phyloP scores from a whole-genome alignment of 2,797 vertebrate genomes.

The Numenius phaeopus region DNA sequence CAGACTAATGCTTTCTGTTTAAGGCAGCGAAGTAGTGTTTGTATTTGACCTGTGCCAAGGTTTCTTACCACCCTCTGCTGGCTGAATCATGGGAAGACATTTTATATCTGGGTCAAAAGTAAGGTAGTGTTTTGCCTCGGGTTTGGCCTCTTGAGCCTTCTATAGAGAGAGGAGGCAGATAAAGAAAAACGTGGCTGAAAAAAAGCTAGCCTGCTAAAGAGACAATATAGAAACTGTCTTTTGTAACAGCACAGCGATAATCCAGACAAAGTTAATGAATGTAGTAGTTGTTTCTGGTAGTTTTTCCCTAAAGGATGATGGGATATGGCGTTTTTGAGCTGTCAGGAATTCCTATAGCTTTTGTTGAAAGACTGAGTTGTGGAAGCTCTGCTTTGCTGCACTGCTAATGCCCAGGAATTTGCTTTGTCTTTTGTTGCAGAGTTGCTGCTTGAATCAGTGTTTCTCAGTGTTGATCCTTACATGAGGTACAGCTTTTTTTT shows the following conservation, averaged over 20 bases:
- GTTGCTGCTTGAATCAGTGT: slow-evolving; percentile 89
- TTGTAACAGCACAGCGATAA: not conserved
- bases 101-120: not conserved
- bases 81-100: not conserved
- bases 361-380: not conserved
- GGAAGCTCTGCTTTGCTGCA: not conserved
- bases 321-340: not conserved
- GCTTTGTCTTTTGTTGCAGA: slow-evolving; percentile 81
- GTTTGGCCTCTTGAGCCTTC: not conserved
- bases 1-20: not conserved
- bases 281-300: not conserved
- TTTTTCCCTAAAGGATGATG: not conserved
- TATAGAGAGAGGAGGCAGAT: not conserved
- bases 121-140: not conserved
- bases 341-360: not conserved
- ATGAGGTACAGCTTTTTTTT: slow-evolving; percentile 85
- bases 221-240: not conserved
- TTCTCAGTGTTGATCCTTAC: slow-evolving; percentile 92
- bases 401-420: not conserved
- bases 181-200: not conserved
- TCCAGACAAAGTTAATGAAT: not conserved
- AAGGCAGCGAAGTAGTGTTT: not conserved
- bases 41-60: not conserved
- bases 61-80: slow-evolving; percentile 3
- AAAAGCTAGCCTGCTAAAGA: not conserved